Evolutionary conservation across 1,140 invertebrate genomes (phyloP), one percentile per base, ranked within the genome.

Genomic region (Drosophila asahinai): DNA sequence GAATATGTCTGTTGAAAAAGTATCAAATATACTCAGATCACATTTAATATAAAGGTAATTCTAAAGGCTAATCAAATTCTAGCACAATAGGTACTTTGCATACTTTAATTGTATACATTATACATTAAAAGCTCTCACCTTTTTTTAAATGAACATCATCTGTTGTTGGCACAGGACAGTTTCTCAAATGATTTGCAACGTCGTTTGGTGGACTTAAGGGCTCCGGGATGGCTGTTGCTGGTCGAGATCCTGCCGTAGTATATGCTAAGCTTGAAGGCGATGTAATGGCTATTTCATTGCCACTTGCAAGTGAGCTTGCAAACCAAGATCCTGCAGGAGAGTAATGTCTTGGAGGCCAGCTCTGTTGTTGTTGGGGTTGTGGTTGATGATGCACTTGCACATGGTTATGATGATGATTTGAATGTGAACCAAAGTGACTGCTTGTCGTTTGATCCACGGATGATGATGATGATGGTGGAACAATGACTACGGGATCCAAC

Each of bases 131-230:
- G 15, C 14, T 42, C 77, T 80, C 19, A 92, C 92, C 92, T 67
- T 93, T 93, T 64, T 93, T 92, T 11, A 91, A 65, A 36, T 78
- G 47, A 25, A 91, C 68, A 33, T 93, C 89, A 2, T 92, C 91
- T 14, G 77, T 38, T 8, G 51, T 47, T 2, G 19, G 17, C 14
- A 62, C 72, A 12, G 78, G 57, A 25, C 80, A 86, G 27, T 51
- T 87, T n/a, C 42, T 54, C 38, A 80, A 38, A 40, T 76, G 73
- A 36, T 33, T 45, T 2, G 52, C 63, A n/a, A 81, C 49, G 55
- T 83, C 68, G 22, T 60, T 62, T 8, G 54, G 58, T 11, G 91
- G 87, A 55, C 81, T 92, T 3, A 92, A 30, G 2, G 91, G 43
- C 43, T 86, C 54, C 19, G 54, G 83, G 14, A 52, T 72, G n/a